Evolutionary conservation across 1,140 invertebrate species (phyloP), one percentile per base, ranked within the genome.

Genomic region (Neodiprion fabricii): DNA sequence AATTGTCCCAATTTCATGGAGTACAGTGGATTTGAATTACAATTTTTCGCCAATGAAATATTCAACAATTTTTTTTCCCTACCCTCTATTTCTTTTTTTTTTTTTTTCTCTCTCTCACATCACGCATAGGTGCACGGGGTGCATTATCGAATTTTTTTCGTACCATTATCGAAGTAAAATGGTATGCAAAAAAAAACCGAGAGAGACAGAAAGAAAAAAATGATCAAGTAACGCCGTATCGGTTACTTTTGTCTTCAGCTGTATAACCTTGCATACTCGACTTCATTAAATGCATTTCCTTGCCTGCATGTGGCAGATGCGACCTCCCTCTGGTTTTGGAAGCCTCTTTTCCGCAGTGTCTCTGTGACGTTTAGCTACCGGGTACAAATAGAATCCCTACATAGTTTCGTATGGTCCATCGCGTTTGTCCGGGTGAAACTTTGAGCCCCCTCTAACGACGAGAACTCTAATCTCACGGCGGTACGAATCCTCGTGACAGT

Each of bases 331-430:
- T 17, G 12, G 12, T 70, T 9, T 14, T 70, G 68, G 5, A 12
- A 9, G 68, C 68, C 12, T 5, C 12, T 17, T 70, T 12, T n/a
- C 14, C 14, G 23, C 68, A 17, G 76, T 70, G 81, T 74, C 75
- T 77, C 71, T 28, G 78, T 40, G 28, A 40, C 28, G 28, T 40
- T 2, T 40, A 40, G 2, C 28, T 40, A 40, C 53, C 53, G 9
- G 11, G n/a, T 17, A 7, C 53, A 61, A 61, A 61, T 17, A 5
- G 53, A 61, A 61, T 61, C 28, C 28, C 28, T 21, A 21, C 28
- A 61, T 17, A 12, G 53, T 61, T 5, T 7, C 53, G 53, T 1
- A 61, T 17, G 53, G 53, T 61, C 53, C 53, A 61, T 61, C n/a
- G 53, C 53, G 53, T 40, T 40, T 40, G 53, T 61, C 11, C 11